Evolutionary conservation across 2,113 vertebrate genomes (phyloP), one percentile per base, ranked within the genome.

Genomic region (Scortum barcoo): DNA sequence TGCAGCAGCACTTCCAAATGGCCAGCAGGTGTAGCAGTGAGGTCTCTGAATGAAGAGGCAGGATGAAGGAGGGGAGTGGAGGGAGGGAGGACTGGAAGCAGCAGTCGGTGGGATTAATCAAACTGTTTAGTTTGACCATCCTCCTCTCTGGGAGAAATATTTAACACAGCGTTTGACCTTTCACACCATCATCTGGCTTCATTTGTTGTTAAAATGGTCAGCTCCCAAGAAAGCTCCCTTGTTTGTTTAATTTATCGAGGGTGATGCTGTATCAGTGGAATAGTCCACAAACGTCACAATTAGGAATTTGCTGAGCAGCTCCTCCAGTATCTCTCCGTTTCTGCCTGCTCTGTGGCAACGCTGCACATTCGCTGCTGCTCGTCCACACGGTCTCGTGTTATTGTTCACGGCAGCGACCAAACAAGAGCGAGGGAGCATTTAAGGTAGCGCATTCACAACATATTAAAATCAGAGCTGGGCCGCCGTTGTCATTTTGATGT

Each of bases 11-110:
- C 72, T 71, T 68, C 12, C 4, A 50, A 83, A 79, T 24, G 85
- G 79, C 90, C 93, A 92, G 93, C 89, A 94, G 91, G 93, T 91
- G 92, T 91, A 93, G 92, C 91, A 90, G 80, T 85, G 89, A 92
- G 88, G 85, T 87, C 77, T 91, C 11, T 62, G 62, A 61, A 83
- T 84, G 42, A 70, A 63, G 68, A 82, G 81, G 56, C 58, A 78
- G 75, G 46, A 80, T 62, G 81, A 54, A n/a, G 72, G 44, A 33
- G 12, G 7, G 81, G 44, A 70, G 30, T 16, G 63, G 46, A 83
- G 73, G 69, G 46, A 83, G 73, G 69, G 56, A 80, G 26, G 33
- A 54, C 28, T 69, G 48, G 68, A 83, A 71, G 77, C 74, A 77
- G 83, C 78, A 83, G 81, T 78, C 66, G 14, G 58, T 62, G 36